Percentiles rank a stretch among this genome's conserved stretches.
Conservation (phyloP, 2,888 invertebrate species). For the Athalia rosae region DNA sequence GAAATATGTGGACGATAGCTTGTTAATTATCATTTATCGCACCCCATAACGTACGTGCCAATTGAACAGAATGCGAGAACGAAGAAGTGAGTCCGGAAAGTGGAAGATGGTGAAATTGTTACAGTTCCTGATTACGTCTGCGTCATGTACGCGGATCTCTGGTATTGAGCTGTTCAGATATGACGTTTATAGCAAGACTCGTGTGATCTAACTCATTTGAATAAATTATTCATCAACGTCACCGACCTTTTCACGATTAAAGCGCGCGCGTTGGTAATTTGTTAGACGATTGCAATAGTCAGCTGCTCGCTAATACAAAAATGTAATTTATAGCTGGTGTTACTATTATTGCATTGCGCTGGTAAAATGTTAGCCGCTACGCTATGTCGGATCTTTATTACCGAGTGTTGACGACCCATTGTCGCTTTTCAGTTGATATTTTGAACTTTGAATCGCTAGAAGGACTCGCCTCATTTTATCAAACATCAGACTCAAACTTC, state of each 20-base stretch:
- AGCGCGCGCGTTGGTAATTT: slow-evolving; percentile 8
- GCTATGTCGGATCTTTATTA: too few relatives aligned
- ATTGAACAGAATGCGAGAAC: too few relatives aligned
- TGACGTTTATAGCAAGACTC: not conserved
- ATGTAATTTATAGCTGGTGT: slow-evolving; percentile 30
- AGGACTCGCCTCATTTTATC: too few relatives aligned
- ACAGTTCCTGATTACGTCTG: not conserved
- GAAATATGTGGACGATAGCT: not conserved
- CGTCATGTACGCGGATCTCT: not conserved
- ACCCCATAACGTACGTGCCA: too few relatives aligned
- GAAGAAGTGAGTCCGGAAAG: not conserved
- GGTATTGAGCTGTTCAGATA: not conserved
- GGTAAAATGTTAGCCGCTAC: too few relatives aligned
- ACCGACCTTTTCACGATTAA: slow-evolving; percentile 30
- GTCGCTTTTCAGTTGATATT: too few relatives aligned
- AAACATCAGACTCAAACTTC: too few relatives aligned
- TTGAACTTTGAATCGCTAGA: too few relatives aligned
- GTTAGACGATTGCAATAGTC: slow-evolving; percentile 29
- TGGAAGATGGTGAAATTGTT: not conserved
- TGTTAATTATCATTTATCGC: too few relatives aligned
- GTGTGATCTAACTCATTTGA: slow-evolving; percentile 13
- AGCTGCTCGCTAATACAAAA: slow-evolving; percentile 23
- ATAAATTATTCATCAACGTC: slow-evolving; percentile 39
- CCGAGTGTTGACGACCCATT: too few relatives aligned
- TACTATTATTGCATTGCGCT: slow-evolving; percentile 18